Evolutionary conservation across 2,888 invertebrate species (phyloP), one percentile per base, ranked within the genome.

Genomic region (Hipparchia semele): DNA sequence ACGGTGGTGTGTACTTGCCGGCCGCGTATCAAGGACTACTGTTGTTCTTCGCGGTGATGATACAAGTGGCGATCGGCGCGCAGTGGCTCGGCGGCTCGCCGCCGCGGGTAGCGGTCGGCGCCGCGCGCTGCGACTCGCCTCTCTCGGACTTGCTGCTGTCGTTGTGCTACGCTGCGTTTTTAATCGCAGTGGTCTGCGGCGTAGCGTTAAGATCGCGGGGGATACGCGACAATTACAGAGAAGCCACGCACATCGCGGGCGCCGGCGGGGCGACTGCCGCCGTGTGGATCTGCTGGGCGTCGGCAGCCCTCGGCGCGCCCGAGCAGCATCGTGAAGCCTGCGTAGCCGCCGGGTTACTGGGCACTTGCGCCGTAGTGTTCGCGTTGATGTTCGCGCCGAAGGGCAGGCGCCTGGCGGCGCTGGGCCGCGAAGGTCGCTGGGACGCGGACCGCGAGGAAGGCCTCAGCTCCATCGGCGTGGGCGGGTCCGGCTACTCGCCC

Each of bases 301-400:
- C 98, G 78, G 97, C 98, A 76, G 98, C 98, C 59, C 94, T 97
- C 81, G 96, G 97, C 70, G 96, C 96, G 66, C 95, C 96, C 74
- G 97, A 98, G 83, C 95, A 96, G 77, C 97, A 97, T 84, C 96
- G 96, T 80, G 98, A 98, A 88, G 98, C 98, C 12, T 98, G 98
- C 90, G 95, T 98, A 71, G 98, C 98, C 39, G 98, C 98, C 82
- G 99, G 99, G 0, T 94, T 99, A 79, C 96, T 98, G 65, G 96
- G 97, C 71, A 98, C 97, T 13, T 97, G 98, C 77, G 95, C 96
- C 10, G 96, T 98, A 64, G 96, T 98, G 70, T 98, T 99, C 90
- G 95, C 98, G 80, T 96, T 98, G 73, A 98, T 99, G 98, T 99
- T 99, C 90, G 96, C 98, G 92, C 97, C 98, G 53, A 98, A 97